These are phyloP conservation scores for Heliothis subflexa DNA, from an alignment of 1,140 invertebrate genomes.

Conservation along the genomic window DNA sequence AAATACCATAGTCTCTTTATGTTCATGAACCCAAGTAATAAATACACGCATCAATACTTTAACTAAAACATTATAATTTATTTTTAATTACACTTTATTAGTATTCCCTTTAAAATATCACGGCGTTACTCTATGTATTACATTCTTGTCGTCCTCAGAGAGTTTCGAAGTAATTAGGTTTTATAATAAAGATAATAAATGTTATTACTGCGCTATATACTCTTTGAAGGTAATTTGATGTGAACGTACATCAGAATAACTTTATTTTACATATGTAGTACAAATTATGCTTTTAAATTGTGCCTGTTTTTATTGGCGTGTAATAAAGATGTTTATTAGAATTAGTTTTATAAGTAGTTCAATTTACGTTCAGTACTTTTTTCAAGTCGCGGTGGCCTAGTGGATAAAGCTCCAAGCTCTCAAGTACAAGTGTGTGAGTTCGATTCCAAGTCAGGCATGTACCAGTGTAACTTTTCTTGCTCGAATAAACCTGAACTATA, in stretches of 20 bases:
- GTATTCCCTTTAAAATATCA: slow-evolving; percentile 12
- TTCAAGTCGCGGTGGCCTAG: too few species aligned
- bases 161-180: slow-evolving; percentile 22
- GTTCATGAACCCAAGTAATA: too few species aligned
- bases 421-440: too few species aligned
- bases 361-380: too few species aligned
- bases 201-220: background rate
- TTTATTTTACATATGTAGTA: background rate
- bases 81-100: background rate
- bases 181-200: slow-evolving; percentile 10
- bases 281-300: background rate
- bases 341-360: too few species aligned
- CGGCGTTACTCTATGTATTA: background rate
- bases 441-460: too few species aligned
- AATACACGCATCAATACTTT: background rate
- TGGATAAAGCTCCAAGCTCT: too few species aligned
- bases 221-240: slow-evolving; percentile 5
- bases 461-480: too few species aligned
- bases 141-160: slow-evolving; percentile 19
- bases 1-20: too few species aligned
- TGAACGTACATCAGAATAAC: background rate
- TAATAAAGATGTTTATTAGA: too few species aligned
- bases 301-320: too few species aligned
- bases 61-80: background rate
- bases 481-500: too few species aligned